These are phyloP conservation scores for Phoxinus phoxinus DNA, from an alignment of 2,113 vertebrate genomes.

Conservation along the genomic window DNA sequence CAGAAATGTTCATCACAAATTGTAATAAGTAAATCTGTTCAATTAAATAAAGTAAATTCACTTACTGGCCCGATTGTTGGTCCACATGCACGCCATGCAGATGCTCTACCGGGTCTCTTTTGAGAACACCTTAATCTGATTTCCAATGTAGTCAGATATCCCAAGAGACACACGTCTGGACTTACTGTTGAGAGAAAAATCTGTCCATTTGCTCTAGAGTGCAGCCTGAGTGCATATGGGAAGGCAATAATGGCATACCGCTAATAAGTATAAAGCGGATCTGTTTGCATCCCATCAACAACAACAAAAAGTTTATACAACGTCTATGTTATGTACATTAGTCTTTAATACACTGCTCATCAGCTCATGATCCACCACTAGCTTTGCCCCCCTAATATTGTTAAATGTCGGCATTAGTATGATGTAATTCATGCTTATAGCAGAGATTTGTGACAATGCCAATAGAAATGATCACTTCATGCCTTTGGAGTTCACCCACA, in stretches of 20 bases:
- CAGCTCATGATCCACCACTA: conserved; percentile 25
- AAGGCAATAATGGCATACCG: conserved; percentile 31
- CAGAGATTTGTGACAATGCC: no score
- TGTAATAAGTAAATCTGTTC: neutral
- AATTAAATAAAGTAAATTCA: conserved; percentile 4
- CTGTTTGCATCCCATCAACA: conserved; percentile 49
- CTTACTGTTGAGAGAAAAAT: conserved; percentile 35
- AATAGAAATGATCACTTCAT: conserved; percentile 25
- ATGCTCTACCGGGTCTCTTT: conserved; percentile 40
- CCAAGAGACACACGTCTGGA: conserved; percentile 48
- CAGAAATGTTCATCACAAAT: neutral
- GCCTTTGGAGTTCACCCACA: conserved; percentile 46
- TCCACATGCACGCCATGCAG: conserved; percentile 43
- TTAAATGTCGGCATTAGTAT: neutral
- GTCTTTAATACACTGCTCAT: conserved; percentile 39
- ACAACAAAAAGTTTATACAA: conserved; percentile 49
- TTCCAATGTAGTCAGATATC: conserved; percentile 50
- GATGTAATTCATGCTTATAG: no score
- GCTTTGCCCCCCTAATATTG: neutral
- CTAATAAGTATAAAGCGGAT: conserved; percentile 32
- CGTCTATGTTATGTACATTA: conserved; percentile 35
- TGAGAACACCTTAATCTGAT: conserved; percentile 42
- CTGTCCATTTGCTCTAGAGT: conserved; percentile 53
- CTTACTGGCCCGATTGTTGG: conserved; percentile 9
- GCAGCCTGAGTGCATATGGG: conserved; percentile 46